These are phyloP conservation scores for Chelonia mydas DNA, from an alignment of 2,797 vertebrate genomes.

Conservation along the genomic window DNA sequence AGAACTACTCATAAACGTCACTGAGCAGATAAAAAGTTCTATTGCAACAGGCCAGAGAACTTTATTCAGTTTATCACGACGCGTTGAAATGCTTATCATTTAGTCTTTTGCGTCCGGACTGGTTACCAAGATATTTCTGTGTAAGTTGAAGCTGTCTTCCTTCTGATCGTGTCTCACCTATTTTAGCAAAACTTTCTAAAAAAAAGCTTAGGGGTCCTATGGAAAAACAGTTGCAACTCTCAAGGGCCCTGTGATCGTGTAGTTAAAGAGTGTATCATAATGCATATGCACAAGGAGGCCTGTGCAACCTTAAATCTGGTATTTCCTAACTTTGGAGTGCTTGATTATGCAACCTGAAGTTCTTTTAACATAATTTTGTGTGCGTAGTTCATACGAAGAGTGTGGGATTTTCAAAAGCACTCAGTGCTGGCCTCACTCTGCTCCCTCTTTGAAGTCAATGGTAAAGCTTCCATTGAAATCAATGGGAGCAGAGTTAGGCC, in stretches of 20 bases:
- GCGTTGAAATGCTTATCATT: background rate
- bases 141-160: background rate
- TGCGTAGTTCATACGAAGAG: background rate
- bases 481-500: constrained; percentile 23
- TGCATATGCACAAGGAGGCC: background rate
- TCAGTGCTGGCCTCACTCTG: background rate
- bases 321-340: constrained; percentile 10
- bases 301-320: background rate
- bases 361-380: constrained; percentile 1
- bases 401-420: background rate
- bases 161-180: background rate
- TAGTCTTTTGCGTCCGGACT: background rate
- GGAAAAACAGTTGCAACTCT: background rate
- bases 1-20: background rate
- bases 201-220: background rate
- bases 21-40: background rate
- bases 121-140: background rate
- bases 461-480: constrained; percentile 26
- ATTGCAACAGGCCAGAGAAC: background rate
- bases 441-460: background rate
- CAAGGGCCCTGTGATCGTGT: background rate
- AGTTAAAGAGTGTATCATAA: background rate
- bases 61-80: background rate
- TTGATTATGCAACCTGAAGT: background rate
- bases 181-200: background rate